Conservation (phyloP, 2,797 vertebrate genomes). For the Vireo griseus region DNA sequence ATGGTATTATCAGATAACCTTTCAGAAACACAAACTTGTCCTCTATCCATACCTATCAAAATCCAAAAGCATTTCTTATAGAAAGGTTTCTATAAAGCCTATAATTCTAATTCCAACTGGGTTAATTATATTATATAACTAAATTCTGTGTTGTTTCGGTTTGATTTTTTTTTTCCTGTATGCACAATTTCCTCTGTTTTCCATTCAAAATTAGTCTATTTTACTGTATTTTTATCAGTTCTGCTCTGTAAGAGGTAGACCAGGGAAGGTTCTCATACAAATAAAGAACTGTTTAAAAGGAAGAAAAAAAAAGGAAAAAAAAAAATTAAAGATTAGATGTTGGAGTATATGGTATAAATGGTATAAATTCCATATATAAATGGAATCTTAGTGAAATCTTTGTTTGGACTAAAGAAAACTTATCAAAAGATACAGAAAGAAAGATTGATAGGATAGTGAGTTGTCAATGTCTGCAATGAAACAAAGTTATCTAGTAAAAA, state of each 20-base stretch:
- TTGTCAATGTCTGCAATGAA: background rate
- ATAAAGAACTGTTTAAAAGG: background rate
- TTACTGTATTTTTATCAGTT: background rate
- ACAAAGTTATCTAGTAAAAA: background rate
- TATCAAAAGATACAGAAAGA: background rate
- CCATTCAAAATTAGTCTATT: background rate
- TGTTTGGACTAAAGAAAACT: background rate
- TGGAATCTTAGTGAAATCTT: background rate
- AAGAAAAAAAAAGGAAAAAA: background rate
- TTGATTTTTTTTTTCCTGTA: background rate
- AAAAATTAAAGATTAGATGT: background rate
- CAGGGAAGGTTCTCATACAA: background rate
- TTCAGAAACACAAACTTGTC: background rate
- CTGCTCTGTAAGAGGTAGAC: background rate
- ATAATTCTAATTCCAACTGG: background rate
- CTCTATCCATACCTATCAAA: background rate
- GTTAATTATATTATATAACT: background rate
- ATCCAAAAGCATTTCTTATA: background rate
- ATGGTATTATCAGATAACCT: background rate
- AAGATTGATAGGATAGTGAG: background rate
- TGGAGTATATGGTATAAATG: background rate
- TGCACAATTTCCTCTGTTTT: background rate
- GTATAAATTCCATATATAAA: too few relatives aligned
- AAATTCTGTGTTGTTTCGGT: background rate
- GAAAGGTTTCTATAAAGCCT: background rate